Base-by-base conservation (phyloP, 1,140 invertebrate species). In the Oreohelix idahoensis region DNA sequence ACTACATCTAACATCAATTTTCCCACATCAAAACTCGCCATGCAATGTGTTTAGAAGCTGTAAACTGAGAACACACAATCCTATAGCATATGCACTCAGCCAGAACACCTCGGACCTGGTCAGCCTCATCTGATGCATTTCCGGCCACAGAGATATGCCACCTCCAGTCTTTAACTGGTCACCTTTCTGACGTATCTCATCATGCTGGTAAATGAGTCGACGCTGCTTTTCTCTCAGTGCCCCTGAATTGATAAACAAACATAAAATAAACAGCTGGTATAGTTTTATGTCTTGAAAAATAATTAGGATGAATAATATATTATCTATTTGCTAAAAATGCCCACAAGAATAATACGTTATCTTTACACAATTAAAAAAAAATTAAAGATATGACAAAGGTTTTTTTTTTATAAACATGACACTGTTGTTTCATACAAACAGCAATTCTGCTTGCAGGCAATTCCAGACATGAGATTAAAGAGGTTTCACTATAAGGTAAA, bases 41-140 rank as follows among this genome's bases (percentile, higher is more conserved):
- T 79, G 78, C 26, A 79, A n/a, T 8, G 23, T 79, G 20, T 79
- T 38, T 26, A 79, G 39, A 1, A 79, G 20, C 38, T 36, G 39
- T 8, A 69, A 8, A 13, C 49, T 79, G 17, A 79, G 63, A 29
- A 45, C 2, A 32, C 78, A 69, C 29, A 79, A 36, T 15, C 17
- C 39, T 8, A 79, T 20, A n/a, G 78, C 78, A 11, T 69, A 11
- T n/a, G 29, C 38, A n/a, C 35, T 32, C 20, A 79, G 78, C 53
- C 36, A 49, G 1, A 79, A 13, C 29, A 79, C 39, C 20, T 79
- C 78, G 15, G 32, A 38, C 17, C 17, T 38, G 1, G 32, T 79
- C 38, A 79, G 38, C 38, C 78, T 79, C 53, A 79, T 69, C 29
- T 36, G n/a, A 39, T 69, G 8, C 78, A 79, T 79, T n/a, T 79